Evolutionary conservation across 2,888 invertebrate genomes (phyloP).

Genomic region (Loripinus fragilis): DNA sequence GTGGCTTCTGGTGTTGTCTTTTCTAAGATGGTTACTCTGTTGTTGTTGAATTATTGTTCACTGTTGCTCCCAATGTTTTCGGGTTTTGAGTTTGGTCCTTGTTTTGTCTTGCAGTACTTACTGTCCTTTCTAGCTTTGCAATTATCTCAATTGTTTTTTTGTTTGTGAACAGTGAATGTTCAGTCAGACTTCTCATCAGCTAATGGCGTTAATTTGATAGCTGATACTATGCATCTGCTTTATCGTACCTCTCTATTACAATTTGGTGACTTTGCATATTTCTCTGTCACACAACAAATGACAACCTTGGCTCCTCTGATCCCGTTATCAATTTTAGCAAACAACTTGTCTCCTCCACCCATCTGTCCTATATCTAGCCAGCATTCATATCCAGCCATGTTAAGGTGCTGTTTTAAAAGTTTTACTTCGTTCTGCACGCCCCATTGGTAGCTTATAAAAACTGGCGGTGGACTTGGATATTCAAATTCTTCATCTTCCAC

Average conservation of each 20-base stretch:
- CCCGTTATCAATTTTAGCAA: conserved; percentile 80
- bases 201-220: too few species aligned
- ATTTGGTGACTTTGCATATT: conserved; percentile 81
- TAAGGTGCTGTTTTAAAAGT: conserved; percentile 77
- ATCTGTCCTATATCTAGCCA: conserved; percentile 83
- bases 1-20: too few species aligned
- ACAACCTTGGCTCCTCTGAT: conserved; percentile 75
- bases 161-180: too few species aligned
- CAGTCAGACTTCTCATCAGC: too few species aligned
- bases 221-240: too few species aligned
- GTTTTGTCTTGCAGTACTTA: too few species aligned
- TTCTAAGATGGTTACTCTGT: too few species aligned
- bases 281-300: conserved; percentile 64
- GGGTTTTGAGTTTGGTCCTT: too few species aligned
- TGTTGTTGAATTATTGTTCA: too few species aligned
- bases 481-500: conserved; percentile 67
- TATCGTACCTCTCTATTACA: conserved; percentile 81
- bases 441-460: conserved; percentile 78
- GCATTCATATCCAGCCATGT: conserved; percentile 79
- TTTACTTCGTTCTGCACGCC: conserved; percentile 80
- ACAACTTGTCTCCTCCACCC: conserved; percentile 82
- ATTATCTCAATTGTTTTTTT: too few species aligned
- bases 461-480: conserved; percentile 62
- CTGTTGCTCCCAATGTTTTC: too few species aligned
- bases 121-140: too few species aligned